Percentiles rank a stretch among this genome's conserved stretches.
phyloP scores from a whole-genome alignment of 2,113 vertebrate genomes.

The Ctenodactylus gundi region DNA sequence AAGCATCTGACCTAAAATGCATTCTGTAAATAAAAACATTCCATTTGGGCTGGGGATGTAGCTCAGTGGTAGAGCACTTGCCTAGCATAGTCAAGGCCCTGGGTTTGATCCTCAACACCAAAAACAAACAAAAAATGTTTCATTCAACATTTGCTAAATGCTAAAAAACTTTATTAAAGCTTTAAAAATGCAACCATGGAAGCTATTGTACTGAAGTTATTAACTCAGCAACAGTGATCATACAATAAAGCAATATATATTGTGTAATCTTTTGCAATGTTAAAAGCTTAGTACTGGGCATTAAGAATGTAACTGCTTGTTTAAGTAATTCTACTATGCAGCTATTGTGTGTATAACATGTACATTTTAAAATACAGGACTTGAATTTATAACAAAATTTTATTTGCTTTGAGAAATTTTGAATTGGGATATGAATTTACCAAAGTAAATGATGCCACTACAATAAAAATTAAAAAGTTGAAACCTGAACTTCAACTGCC shows the following conservation, averaged over 20 bases:
- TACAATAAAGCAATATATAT: conserved; percentile 49
- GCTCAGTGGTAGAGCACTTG: background rate
- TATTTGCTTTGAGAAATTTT: conserved; percentile 80
- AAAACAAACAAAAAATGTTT: background rate
- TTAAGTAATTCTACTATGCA: conserved; percentile 75
- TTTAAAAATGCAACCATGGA: conserved; percentile 55
- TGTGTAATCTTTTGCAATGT: conserved; percentile 19
- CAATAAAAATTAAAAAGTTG: conserved; percentile 73
- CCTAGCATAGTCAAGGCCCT: background rate
- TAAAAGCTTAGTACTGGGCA: conserved; percentile 72
- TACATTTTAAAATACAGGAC: conserved; percentile 79
- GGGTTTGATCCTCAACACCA: background rate
- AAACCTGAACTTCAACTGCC: conserved; percentile 39
- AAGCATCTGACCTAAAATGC: conserved; percentile 70
- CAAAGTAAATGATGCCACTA: conserved; percentile 80
- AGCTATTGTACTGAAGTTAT: conserved; percentile 56
- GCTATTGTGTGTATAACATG: conserved; percentile 73
- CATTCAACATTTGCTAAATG: conserved; percentile 50
- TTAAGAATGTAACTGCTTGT: conserved; percentile 80
- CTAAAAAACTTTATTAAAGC: conserved; percentile 60
- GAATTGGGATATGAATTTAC: conserved; percentile 80
- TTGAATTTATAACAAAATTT: conserved; percentile 82
- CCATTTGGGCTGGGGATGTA: background rate
- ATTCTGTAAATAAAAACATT: conserved; percentile 41
- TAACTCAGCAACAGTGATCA: conserved; percentile 61